Evolutionary conservation across 2,888 invertebrate species (phyloP).

Genomic region (Hanleya hanleyi): DNA sequence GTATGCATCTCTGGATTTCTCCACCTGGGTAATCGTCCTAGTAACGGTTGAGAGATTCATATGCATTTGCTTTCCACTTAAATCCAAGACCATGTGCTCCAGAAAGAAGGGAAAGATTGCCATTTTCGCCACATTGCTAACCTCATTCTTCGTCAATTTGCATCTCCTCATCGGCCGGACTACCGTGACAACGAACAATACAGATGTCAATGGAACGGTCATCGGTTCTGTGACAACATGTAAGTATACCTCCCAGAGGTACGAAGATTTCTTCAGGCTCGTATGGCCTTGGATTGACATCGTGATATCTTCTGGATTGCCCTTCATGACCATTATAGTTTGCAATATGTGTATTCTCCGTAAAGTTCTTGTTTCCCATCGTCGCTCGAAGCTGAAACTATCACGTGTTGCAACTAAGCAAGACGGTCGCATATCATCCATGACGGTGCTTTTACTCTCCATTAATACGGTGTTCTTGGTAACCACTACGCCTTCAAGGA

Average conservation of each 20-base stretch:
- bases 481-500: slow-evolving; percentile 31
- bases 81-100: slow-evolving; percentile 32
- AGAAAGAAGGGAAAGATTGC: slow-evolving; percentile 27
- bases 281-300: slow-evolving; percentile 35
- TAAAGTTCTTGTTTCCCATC: slow-evolving; percentile 21
- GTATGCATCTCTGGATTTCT: slow-evolving; percentile 32
- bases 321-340: slow-evolving; percentile 29
- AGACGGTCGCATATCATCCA: slow-evolving; percentile 28
- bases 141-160: slow-evolving; percentile 22
- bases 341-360: slow-evolving; percentile 36
- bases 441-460: slow-evolving; percentile 32
- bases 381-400: not conserved
- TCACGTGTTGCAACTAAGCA: not conserved
- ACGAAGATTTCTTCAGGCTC: slow-evolving; percentile 26
- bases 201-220: not conserved
- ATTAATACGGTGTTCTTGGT: slow-evolving; percentile 33
- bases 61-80: slow-evolving; percentile 42
- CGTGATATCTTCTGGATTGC: slow-evolving; percentile 32
- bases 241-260: slow-evolving; percentile 19
- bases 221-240: not conserved
- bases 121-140: slow-evolving; percentile 10
- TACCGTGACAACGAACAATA: slow-evolving; percentile 9
- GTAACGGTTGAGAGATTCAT: slow-evolving; percentile 39
- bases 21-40: slow-evolving; percentile 41
- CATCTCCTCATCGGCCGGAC: slow-evolving; percentile 30